These are phyloP conservation scores for Machimus atricapillus DNA, from an alignment of 2,888 invertebrate species.

Conservation along the genomic window DNA sequence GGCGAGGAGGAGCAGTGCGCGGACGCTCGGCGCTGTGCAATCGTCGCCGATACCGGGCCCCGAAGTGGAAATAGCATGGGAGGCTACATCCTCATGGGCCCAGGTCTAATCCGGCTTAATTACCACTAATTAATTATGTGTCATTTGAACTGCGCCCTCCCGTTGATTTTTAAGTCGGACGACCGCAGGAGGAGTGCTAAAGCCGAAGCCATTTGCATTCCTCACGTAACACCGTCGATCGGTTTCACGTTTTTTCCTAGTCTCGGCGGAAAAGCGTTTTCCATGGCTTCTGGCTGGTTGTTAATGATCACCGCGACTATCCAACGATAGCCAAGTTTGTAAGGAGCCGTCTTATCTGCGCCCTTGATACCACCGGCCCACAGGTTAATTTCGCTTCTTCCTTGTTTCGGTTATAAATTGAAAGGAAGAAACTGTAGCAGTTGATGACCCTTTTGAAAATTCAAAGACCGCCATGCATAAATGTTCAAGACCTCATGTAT, in stretches of 20 bases:
- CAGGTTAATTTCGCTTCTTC: background rate
- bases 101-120: slow-evolving; percentile 51
- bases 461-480: no score
- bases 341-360: slow-evolving; percentile 14
- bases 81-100: slow-evolving; percentile 35
- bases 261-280: slow-evolving; percentile 14
- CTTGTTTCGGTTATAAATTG: background rate
- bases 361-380: slow-evolving; percentile 8
- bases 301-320: slow-evolving; percentile 37
- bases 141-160: slow-evolving; percentile 50
- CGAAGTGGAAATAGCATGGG: slow-evolving; percentile 11
- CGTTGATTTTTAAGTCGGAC: slow-evolving; percentile 45
- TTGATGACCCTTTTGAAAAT: background rate
- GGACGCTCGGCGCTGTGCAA: background rate
- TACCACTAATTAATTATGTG: slow-evolving; percentile 52
- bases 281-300: background rate
- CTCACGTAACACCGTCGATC: slow-evolving; percentile 28
- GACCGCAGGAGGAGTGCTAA: slow-evolving; percentile 26
- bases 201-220: slow-evolving; percentile 34
- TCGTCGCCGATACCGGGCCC: background rate
- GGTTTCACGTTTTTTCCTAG: background rate
- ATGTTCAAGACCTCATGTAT: no score
- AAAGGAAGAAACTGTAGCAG: background rate
- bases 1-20: background rate
- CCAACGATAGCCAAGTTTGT: background rate